Conservation (phyloP, 2,888 invertebrate species). For the Tetheella fluctuosa region DNA sequence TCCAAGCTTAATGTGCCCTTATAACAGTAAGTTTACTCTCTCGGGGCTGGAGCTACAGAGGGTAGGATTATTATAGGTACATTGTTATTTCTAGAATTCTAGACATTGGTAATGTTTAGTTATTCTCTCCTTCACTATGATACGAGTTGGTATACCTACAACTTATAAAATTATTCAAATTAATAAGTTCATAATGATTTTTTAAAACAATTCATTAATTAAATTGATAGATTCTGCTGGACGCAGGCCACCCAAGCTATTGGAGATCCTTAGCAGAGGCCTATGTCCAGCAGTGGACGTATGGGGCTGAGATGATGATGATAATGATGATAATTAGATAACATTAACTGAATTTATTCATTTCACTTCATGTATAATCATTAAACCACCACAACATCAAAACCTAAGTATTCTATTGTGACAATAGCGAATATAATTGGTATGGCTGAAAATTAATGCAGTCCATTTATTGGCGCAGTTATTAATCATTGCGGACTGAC, state of each 20-base stretch:
- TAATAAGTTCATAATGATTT: too few species aligned
- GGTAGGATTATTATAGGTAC: neutral
- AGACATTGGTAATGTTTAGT: neutral
- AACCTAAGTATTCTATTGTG: conserved; percentile 14
- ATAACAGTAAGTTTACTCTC: conserved; percentile 23
- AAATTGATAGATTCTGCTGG: too few species aligned
- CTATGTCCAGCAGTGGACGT: too few species aligned
- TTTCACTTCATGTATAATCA: too few species aligned
- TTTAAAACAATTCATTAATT: too few species aligned
- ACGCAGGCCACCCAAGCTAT: too few species aligned
- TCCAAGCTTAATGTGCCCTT: conserved; percentile 26
- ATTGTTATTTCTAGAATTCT: conserved; percentile 1
- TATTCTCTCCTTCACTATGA: neutral
- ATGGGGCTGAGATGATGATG: too few species aligned
- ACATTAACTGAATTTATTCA: too few species aligned
- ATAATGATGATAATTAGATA: too few species aligned
- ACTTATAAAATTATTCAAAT: too few species aligned
- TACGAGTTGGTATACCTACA: neutral
- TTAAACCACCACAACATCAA: too few species aligned
- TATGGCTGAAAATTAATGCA: conserved; percentile 29
- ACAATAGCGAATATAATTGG: conserved; percentile 24
- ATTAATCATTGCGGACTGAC: conserved; percentile 30
- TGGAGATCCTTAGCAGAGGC: too few species aligned
- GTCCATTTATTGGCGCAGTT: conserved; percentile 20
- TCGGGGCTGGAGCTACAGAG: conserved; percentile 10